A percentile compares a stretch with the other conserved stretches of the same genome.
Evolutionary conservation across 2,888 invertebrate genomes (phyloP).

Genomic region (Eilema caniola): DNA sequence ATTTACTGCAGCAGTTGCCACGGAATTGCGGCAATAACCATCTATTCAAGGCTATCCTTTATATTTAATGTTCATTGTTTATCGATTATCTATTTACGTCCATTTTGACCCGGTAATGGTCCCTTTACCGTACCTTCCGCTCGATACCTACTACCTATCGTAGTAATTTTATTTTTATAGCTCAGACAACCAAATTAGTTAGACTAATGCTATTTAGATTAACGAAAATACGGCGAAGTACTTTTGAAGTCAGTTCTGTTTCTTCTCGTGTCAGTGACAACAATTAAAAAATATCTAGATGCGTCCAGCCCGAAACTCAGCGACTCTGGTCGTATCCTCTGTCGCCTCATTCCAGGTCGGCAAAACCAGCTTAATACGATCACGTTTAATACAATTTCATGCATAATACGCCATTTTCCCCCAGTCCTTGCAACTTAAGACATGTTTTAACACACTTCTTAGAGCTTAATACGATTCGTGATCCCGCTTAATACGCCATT

Average conservation of each 20-base stretch:
- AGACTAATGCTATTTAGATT: neutral
- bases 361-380: no score
- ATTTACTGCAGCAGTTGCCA: conserved; percentile 37
- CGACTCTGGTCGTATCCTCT: no score
- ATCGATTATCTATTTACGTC: conserved; percentile 34
- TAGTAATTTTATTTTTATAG: conserved; percentile 7
- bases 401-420: no score
- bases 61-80: conserved; percentile 39
- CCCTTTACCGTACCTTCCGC: neutral
- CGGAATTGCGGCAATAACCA: conserved; percentile 36
- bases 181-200: neutral
- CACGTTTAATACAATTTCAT: no score
- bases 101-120: conserved; percentile 24
- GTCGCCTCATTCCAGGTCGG: no score
- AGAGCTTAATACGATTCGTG: no score
- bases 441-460: no score
- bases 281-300: no score
- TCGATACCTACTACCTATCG: neutral
- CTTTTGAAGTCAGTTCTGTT: no score
- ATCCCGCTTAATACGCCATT: no score
- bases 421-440: neutral
- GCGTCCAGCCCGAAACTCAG: no score
- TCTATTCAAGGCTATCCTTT: conserved; percentile 32
- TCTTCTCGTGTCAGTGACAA: no score
- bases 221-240: neutral